These are phyloP conservation scores for Thalassaphorura encarpata DNA, from an alignment of 1,140 invertebrate genomes.

Conservation along the genomic window DNA sequence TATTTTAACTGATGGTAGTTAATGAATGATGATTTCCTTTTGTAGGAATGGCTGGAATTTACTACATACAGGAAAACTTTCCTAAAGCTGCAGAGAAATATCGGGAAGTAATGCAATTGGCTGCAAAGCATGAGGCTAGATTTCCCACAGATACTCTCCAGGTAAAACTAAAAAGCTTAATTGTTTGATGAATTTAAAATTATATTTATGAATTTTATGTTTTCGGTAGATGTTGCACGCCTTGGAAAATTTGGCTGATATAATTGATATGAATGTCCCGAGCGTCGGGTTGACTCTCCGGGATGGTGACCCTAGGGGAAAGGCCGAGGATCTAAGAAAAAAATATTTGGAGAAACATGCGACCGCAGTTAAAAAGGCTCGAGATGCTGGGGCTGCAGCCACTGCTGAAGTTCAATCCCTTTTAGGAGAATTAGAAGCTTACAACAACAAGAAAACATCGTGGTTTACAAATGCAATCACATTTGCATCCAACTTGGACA, in stretches of 20 bases:
- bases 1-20: background rate
- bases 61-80: slow-evolving; percentile 48
- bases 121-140: slow-evolving; percentile 44
- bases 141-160: slow-evolving; percentile 50
- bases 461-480: too few species aligned
- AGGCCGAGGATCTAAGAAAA: slow-evolving; percentile 46
- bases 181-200: background rate
- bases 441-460: slow-evolving; percentile 9
- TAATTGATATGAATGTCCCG: slow-evolving; percentile 37
- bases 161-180: slow-evolving; percentile 20
- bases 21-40: background rate
- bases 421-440: slow-evolving; percentile 15
- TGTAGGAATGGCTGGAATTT: slow-evolving; percentile 47
- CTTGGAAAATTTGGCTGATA: slow-evolving; percentile 53
- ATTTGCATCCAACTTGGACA: slow-evolving; percentile 34
- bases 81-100: slow-evolving; percentile 50
- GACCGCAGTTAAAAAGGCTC: slow-evolving; percentile 29
- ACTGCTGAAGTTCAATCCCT: slow-evolving; percentile 35
- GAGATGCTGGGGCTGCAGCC: slow-evolving; percentile 18
- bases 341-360: slow-evolving; percentile 50
- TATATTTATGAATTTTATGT: background rate
- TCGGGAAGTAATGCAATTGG: slow-evolving; percentile 46
- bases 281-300: slow-evolving; percentile 44
- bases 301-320: slow-evolving; percentile 42
- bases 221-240: slow-evolving; percentile 52